phyloP scores from a whole-genome alignment of 2,888 invertebrate species.

The Mimas tiliae region DNA sequence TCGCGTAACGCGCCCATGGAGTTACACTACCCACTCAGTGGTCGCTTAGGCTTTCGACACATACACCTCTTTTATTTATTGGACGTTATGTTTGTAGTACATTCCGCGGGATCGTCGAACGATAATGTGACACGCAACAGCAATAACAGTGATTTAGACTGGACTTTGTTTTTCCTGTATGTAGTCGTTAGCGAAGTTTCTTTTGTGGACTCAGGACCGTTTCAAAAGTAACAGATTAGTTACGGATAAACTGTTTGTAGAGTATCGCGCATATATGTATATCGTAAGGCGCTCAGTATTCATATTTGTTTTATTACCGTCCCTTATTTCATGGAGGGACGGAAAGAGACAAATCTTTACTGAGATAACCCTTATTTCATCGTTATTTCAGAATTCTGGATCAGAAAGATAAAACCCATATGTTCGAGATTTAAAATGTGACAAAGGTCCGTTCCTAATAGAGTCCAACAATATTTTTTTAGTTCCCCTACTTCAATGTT shows the following conservation, averaged over 20 bases:
- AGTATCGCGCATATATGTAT: not conserved
- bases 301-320: slow-evolving; percentile 17
- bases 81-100: slow-evolving; percentile 45
- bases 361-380: slow-evolving; percentile 1
- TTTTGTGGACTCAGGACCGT: slow-evolving; percentile 31
- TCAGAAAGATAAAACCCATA: not conserved
- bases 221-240: slow-evolving; percentile 27
- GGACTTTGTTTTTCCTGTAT: slow-evolving; percentile 43
- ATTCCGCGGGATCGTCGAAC: slow-evolving; percentile 56
- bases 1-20: slow-evolving; percentile 80
- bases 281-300: not conserved
- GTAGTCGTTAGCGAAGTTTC: slow-evolving; percentile 39
- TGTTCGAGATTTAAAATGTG: no score
- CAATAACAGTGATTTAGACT: slow-evolving; percentile 50
- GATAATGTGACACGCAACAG: slow-evolving; percentile 56
- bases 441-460: no score
- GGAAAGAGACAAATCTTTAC: not conserved
- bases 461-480: no score
- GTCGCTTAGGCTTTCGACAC: slow-evolving; percentile 68
- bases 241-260: slow-evolving; percentile 9
- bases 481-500: no score
- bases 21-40: slow-evolving; percentile 80
- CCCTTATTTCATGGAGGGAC: slow-evolving; percentile 1
- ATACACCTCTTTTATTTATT: slow-evolving; percentile 54
- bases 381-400: slow-evolving; percentile 1